Base-by-base conservation (phyloP, 2,113 vertebrate genomes). In the Rhabdomys dilectus region DNA sequence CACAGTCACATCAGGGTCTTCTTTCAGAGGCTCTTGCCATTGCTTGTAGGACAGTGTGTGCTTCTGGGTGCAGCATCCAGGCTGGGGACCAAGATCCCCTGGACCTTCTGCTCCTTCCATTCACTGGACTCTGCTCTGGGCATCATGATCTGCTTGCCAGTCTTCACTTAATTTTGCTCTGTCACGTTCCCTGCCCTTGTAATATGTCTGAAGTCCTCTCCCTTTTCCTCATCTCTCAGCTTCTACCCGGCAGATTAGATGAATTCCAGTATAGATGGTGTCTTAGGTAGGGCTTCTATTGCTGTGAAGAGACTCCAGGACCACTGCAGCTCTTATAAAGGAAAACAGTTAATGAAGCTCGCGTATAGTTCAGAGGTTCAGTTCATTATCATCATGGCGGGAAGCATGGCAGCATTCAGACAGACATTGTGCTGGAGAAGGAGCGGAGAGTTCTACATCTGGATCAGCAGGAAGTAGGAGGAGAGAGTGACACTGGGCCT, bases 201-300 rank as follows among this genome's bases (percentile, higher is more conserved):
- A 36, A 2, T 34, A 39, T 64, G 39, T 82, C 53, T 95, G 45
- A 36, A 96, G n/a, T 8, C 24, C 16, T 58, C 73, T 53, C 95
- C 51, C 9, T 94, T 70, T 90, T 80, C 78, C 48, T 93, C 84
- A 91, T 64, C 45, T 66, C 70, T 76, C 19, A 80, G 77, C 39
- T 91, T 66, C 86, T 95, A 68, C 45, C 70, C 72, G 62, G 96
- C 19, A 96, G 42, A 90, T 91, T 82, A 89, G 87, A 90, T 88
- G 78, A 89, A 94, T 89, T 64, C 82, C 29, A 48, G 80, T 26
- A 68, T 39, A 45, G 53, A 85, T 21, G 19, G 39, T 84, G 56
- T 82, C 22, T 77, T 89, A 72, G 36, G n/a, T n/a, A 75, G 72
- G 21, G n/a, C n/a, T 75, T 42, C 31, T 75, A 75, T 42, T 75